These are phyloP conservation scores for Sebastiscus albofasciatus DNA, from an alignment of 2,797 vertebrate genomes.

Conservation along the genomic window DNA sequence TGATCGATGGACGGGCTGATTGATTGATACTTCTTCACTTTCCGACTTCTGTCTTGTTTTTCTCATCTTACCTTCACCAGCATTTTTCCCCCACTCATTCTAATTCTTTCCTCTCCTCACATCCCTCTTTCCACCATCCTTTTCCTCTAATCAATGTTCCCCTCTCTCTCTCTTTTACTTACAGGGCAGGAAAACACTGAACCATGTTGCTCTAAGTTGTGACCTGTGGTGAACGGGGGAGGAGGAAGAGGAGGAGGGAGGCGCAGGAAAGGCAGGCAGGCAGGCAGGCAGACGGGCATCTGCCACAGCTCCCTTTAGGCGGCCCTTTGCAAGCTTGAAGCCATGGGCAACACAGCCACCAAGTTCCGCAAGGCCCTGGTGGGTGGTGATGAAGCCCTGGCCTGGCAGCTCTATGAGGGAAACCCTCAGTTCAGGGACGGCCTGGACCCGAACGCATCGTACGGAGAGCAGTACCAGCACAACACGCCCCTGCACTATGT, in stretches of 20 bases:
- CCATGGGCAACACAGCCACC: constrained; percentile 98
- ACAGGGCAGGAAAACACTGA: constrained; percentile 61
- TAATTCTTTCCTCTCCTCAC: constrained; percentile 14
- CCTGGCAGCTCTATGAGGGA: constrained; percentile 97
- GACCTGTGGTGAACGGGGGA: constrained; percentile 66
- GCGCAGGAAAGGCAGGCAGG: constrained; percentile 20
- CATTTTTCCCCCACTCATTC: neutral
- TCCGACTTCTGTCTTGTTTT: constrained; percentile 1
- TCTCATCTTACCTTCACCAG: neutral
- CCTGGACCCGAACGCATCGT: constrained; percentile 97
- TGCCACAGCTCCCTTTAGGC: constrained; percentile 49
- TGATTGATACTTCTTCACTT: constrained; percentile 46
- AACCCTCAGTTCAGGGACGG: constrained; percentile 97
- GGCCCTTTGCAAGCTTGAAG: constrained; percentile 47
- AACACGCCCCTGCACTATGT: constrained; percentile 98
- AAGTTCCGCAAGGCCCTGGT: constrained; percentile 99
- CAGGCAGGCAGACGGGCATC: constrained; percentile 33
- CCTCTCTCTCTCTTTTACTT: constrained; percentile 23
- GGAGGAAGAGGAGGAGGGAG: constrained; percentile 61
- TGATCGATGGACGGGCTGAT: constrained; percentile 62
- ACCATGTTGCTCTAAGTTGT: constrained; percentile 76
- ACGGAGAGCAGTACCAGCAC: constrained; percentile 98
- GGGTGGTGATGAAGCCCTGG: constrained; percentile 95
- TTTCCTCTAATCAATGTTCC: constrained; percentile 23
- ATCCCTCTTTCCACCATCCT: neutral